Percentiles rank a stretch among this genome's conserved stretches.
These are phyloP conservation scores for Argynnis bischoffii DNA, from an alignment of 2,888 invertebrate species.

Conservation along the genomic window DNA sequence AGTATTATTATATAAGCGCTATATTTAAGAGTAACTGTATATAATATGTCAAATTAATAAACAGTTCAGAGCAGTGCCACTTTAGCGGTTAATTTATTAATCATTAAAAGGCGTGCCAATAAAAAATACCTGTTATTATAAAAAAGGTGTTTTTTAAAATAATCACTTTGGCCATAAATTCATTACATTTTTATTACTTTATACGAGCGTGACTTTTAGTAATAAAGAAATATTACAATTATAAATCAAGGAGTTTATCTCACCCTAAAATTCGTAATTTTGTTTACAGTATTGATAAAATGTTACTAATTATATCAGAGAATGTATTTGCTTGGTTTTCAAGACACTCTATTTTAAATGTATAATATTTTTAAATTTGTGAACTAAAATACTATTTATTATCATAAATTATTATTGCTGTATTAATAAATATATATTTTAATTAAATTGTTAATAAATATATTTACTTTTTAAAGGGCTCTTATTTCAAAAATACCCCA, in stretches of 20 bases:
- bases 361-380: too few relatives aligned
- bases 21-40: background rate
- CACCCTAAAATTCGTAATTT: slow-evolving; percentile 42
- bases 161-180: slow-evolving; percentile 44
- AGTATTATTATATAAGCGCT: too few relatives aligned
- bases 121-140: slow-evolving; percentile 43
- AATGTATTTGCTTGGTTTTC: slow-evolving; percentile 7
- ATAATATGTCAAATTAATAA: slow-evolving; percentile 25
- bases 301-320: slow-evolving; percentile 41
- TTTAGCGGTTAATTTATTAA: slow-evolving; percentile 29
- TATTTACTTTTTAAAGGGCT: too few relatives aligned
- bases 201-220: slow-evolving; percentile 55
- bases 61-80: slow-evolving; percentile 24
- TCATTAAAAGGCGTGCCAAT: slow-evolving; percentile 35
- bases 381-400: too few relatives aligned
- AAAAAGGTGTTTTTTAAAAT: slow-evolving; percentile 42
- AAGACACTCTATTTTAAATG: background rate
- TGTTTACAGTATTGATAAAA: slow-evolving; percentile 43
- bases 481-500: too few relatives aligned
- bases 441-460: too few relatives aligned
- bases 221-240: slow-evolving; percentile 53
- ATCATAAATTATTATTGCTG: too few relatives aligned
- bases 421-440: too few relatives aligned
- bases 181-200: slow-evolving; percentile 49
- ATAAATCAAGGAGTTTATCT: slow-evolving; percentile 54